A percentile compares a stretch with the other conserved stretches of the same genome.
phyloP scores from a whole-genome alignment of 1,140 invertebrate genomes.

The Wiebesia pumilae region DNA sequence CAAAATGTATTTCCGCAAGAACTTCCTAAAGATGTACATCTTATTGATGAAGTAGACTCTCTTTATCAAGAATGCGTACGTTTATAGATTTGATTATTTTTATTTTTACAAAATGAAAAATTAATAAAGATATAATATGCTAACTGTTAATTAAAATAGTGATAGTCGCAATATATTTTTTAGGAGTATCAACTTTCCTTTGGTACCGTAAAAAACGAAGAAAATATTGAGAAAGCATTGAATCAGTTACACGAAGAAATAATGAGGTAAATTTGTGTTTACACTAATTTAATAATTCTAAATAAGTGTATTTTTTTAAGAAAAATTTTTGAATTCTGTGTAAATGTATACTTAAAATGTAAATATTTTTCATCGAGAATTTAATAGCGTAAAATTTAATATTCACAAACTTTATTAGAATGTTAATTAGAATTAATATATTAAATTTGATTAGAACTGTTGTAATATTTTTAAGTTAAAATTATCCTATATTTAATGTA shows the following conservation, averaged over 20 bases:
- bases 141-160: no score
- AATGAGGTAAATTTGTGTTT: slow-evolving; percentile 2
- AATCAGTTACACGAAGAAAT: background rate
- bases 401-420: no score
- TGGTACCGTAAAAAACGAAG: background rate
- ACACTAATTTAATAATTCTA: background rate
- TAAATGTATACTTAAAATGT: no score
- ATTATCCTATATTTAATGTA: no score
- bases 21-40: background rate
- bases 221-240: background rate
- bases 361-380: no score
- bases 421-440: no score
- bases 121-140: background rate
- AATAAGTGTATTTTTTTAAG: no score
- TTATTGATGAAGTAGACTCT: slow-evolving; percentile 8
- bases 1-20: background rate
- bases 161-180: no score
- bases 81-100: background rate
- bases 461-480: no score
- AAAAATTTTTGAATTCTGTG: no score
- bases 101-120: background rate
- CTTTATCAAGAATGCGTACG: background rate
- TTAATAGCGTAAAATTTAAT: no score
- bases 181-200: background rate
- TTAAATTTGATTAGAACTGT: no score